A percentile compares a stretch with the other conserved stretches of the same genome.
Conservation (phyloP, 2,113 vertebrate genomes). For the Dromaius novaehollandiae region DNA sequence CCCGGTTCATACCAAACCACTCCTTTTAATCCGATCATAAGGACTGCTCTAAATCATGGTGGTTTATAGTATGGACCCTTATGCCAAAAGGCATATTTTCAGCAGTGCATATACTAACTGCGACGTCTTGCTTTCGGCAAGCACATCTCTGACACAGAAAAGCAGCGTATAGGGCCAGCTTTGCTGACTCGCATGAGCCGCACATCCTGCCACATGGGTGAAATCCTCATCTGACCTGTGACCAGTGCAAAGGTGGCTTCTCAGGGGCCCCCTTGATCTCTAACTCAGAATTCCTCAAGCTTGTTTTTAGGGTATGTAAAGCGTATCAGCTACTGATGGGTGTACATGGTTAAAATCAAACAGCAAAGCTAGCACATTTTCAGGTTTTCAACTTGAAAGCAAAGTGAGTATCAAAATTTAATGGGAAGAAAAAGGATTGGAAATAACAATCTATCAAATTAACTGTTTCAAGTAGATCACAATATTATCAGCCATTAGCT, state of each 20-base stretch:
- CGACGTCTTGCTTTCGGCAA: neutral
- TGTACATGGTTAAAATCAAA: neutral
- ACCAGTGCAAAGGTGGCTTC: accelerated
- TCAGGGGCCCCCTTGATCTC: neutral
- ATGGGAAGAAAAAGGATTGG: constrained; percentile 37
- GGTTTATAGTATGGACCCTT: neutral
- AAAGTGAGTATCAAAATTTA: neutral
- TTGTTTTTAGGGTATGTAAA: neutral
- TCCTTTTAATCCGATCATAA: neutral
- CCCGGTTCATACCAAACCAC: neutral
- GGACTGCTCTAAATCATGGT: neutral
- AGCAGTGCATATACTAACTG: neutral
- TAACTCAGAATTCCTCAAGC: neutral
- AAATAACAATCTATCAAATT: constrained; percentile 6
- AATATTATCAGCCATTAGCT: neutral
- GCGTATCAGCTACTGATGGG: neutral
- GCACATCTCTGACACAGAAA: accelerated
- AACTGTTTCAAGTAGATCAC: neutral
- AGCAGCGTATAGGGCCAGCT: neutral
- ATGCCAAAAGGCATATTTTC: neutral
- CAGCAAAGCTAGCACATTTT: neutral
- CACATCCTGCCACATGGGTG: neutral
- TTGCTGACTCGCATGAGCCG: neutral
- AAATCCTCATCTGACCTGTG: neutral
- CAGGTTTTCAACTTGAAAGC: neutral